Conservation (phyloP, 2,888 invertebrate genomes). For the Nowickia ferox region DNA sequence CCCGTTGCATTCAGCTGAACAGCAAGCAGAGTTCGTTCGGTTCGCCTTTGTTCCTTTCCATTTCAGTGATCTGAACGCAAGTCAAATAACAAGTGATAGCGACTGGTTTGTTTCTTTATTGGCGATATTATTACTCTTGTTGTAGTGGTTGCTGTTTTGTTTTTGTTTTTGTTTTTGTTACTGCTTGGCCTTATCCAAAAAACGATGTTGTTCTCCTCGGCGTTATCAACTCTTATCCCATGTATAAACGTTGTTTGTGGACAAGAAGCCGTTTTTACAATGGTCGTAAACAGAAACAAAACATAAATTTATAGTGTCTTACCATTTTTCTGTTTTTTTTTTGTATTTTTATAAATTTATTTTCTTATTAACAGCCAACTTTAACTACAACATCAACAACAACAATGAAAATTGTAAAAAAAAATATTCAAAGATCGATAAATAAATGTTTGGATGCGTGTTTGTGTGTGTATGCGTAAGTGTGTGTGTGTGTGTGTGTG, state of each 20-base stretch:
- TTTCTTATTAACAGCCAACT: slow-evolving; percentile 64
- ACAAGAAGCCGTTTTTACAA: slow-evolving; percentile 73
- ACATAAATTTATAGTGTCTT: slow-evolving; percentile 72
- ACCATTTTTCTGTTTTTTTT: slow-evolving; percentile 12
- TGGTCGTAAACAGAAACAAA: slow-evolving; percentile 72
- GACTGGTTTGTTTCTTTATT: slow-evolving; percentile 46
- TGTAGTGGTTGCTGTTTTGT: slow-evolving; percentile 21
- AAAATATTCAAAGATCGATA: slow-evolving; percentile 45
- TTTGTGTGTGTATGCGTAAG: slow-evolving; percentile 20
- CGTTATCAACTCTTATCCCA: slow-evolving; percentile 68
- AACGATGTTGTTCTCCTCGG: slow-evolving; percentile 54
- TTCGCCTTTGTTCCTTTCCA: slow-evolving; percentile 25
- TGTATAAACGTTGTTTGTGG: slow-evolving; percentile 70
- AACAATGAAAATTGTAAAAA: slow-evolving; percentile 49
- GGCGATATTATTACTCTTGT: slow-evolving; percentile 12
- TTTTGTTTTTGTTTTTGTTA: slow-evolving; percentile 23
- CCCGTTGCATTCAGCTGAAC: not conserved
- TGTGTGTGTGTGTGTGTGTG: not conserved
- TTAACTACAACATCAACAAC: slow-evolving; percentile 46
- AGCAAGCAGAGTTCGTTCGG: not conserved
- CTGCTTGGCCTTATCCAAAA: slow-evolving; percentile 57
- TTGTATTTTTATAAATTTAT: not conserved
- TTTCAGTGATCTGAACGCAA: slow-evolving; percentile 47
- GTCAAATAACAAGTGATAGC: slow-evolving; percentile 53
- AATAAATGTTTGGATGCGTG: slow-evolving; percentile 30